Evolutionary conservation across 2,888 invertebrate species (phyloP), one percentile per base, ranked within the genome.

Genomic region (Nomada goodeniana): DNA sequence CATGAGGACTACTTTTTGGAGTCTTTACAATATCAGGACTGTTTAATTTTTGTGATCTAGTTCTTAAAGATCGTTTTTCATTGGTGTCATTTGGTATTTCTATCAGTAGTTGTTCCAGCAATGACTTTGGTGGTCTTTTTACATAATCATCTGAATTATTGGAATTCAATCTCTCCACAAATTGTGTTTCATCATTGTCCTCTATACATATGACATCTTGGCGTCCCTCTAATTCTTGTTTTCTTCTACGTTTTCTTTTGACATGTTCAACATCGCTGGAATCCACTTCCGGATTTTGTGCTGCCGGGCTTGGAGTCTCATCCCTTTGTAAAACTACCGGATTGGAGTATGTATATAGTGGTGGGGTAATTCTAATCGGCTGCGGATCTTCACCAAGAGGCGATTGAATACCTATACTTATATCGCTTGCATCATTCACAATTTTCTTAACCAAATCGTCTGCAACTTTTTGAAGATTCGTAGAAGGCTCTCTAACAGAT

Each of bases 31-130:
- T 92, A 72, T 93, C 93, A n/a, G 93, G 93, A 80, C 93, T 93
- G 76, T 93, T 93, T 29, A 94, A 86, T 80, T 94, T 94, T 74
- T 94, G 93, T 0, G 94, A 93, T 70, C 93, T 89, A 61, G 90
- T 94, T 79, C 91, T 94, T 92, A 81, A 87, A 70, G 89, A 95
- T 92, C 82, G 95, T 90, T 95, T 96, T 82, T 94, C 95, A 71
- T 94, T 93, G 88, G 95, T 95, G 69, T 95, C 95, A 81, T 95
- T 94, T 5, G 98, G 98, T 88, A 98, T 98, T 93, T 98, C 98
- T 89, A 98, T 98, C 2, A 97, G 95, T 89, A 98, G 95, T 92
- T 98, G 97, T 91, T 97, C 97, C 59, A 97, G 94, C 67, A 96
- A 92, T 72, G 96, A 96, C 78, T 94, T 94, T 3, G 91, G 89